A percentile compares a stretch with the other conserved stretches of the same genome.
These are phyloP conservation scores for Platynereis dumerilii DNA, from an alignment of 2,888 invertebrate genomes.

Conservation along the genomic window DNA sequence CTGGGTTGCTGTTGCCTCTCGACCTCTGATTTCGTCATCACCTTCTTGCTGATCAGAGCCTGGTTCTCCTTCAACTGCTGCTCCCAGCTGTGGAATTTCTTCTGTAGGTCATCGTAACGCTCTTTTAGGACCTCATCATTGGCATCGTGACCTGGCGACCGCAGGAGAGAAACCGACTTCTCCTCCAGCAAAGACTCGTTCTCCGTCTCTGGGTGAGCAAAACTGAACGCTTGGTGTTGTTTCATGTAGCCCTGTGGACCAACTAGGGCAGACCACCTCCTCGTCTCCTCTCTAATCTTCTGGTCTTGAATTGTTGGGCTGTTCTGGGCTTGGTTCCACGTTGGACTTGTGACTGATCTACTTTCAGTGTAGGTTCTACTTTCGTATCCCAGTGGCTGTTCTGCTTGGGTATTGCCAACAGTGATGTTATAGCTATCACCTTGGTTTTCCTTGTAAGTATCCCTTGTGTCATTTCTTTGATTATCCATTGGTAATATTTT, in stretches of 20 bases:
- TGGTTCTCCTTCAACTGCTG: constrained; percentile 53
- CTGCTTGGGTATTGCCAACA: no score
- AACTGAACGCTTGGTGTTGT: constrained; percentile 6
- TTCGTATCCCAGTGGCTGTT: no score
- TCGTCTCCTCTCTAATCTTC: neutral
- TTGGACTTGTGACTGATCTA: no score
- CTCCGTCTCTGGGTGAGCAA: constrained; percentile 45
- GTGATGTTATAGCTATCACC: no score
- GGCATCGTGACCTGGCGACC: constrained; percentile 2
- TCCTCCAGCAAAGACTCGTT: constrained; percentile 48
- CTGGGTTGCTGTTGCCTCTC: constrained; percentile 30
- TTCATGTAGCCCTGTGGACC: constrained; percentile 7
- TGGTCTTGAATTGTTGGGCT: neutral
- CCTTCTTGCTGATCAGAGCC: constrained; percentile 43
- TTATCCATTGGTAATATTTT: no score
- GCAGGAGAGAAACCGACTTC: constrained; percentile 49
- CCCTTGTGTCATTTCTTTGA: no score
- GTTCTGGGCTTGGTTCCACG: no score
- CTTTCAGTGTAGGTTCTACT: no score
- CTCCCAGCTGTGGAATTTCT: constrained; percentile 54
- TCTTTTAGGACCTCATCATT: constrained; percentile 34
- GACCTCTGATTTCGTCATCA: constrained; percentile 18
- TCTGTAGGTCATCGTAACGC: constrained; percentile 50
- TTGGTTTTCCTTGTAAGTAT: no score
- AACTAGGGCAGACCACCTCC: constrained; percentile 2